Base-by-base conservation (phyloP, 2,797 vertebrate genomes). In the Lutjanus argentimaculatus region DNA sequence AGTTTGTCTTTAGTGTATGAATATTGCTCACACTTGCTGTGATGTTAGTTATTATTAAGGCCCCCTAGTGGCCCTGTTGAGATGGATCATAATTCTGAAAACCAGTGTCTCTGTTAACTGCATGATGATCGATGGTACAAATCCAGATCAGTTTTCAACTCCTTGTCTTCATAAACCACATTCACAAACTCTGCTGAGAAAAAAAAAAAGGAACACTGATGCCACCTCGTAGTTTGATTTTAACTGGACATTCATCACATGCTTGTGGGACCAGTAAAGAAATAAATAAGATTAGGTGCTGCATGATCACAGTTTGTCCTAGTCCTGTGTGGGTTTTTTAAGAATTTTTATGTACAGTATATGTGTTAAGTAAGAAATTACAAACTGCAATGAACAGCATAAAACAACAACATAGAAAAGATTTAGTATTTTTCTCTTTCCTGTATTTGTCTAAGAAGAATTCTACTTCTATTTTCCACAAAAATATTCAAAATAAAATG, bases 171-270 rank as follows among this genome's bases (percentile, higher is more conserved):
- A 30, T 22, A 48, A 67, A 75, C 51, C 46, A 70, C 58, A 40
- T 40, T 59, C 16, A 58, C 17, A 65, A 68, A 67, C 43, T 43
- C 53, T 58, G 30, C n/a, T 53, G 22, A 48, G 49, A 43, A 22
- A 17, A 16, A 30, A 52, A 57, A 2, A 75, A 87, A 82, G 67
- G 21, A 83, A 8, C 45, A 72, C 1, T 52, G 52, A 62, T 55
- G 0, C 25, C 16, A 46, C 12, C 5, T 46, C 49, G 67, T 84
- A 36, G 75, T 89, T 85, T 93, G 93, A 91, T 93, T 94, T 98
- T 98, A 97, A 96, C 96, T 94, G 91, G 94, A 95, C 96, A 94
- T 95, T 95, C 96, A 93, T 97, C 97, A 97, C 97, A 98, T 91
- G 94, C 45, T 55, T 40, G 12, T 21, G 42, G 45, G 30, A 36